Evolutionary conservation across 1,140 invertebrate species (phyloP).

Genomic region (Aphis craccivora): DNA sequence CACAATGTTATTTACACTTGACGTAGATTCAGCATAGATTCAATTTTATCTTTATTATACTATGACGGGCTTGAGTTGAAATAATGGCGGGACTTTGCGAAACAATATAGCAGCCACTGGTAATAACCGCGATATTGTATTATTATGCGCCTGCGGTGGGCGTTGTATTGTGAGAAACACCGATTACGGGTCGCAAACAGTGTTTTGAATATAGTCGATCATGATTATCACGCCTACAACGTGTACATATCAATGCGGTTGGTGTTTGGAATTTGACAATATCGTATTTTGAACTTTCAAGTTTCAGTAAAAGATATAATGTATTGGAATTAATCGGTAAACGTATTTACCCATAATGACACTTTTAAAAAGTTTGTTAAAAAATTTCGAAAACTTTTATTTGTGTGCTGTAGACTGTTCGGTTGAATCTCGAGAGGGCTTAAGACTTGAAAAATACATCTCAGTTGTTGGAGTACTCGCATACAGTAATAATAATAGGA

Average conservation of each 20-base stretch:
- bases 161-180: neutral
- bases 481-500: neutral
- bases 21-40: neutral
- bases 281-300: neutral
- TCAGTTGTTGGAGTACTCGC: neutral
- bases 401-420: neutral
- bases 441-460: neutral
- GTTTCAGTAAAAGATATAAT: neutral
- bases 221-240: neutral
- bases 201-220: neutral
- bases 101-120: neutral
- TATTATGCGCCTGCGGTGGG: neutral
- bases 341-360: neutral
- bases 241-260: neutral
- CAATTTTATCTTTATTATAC: neutral
- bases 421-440: neutral
- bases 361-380: neutral
- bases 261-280: neutral
- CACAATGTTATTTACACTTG: neutral
- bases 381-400: neutral
- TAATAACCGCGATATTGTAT: neutral
- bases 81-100: neutral
- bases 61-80: neutral
- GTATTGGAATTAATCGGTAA: neutral
- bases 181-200: neutral